A percentile compares a stretch with the other conserved stretches of the same genome.
Conservation (phyloP, 2,888 invertebrate genomes). For the Syritta pipiens region DNA sequence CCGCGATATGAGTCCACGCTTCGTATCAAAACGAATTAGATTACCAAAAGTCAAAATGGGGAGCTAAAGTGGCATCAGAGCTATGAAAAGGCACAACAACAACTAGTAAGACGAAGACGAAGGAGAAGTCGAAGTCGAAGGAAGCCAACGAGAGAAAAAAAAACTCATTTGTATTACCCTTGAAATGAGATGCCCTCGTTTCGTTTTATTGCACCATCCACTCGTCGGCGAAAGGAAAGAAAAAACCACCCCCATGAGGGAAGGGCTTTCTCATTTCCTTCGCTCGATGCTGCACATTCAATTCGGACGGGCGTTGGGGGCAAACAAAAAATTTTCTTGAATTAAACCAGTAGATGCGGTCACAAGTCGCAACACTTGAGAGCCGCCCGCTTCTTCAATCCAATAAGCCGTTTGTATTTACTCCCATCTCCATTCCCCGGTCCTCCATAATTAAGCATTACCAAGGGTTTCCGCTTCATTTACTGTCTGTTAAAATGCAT, state of each 20-base stretch:
- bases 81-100: constrained; percentile 5
- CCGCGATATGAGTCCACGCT: constrained; percentile 27
- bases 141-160: constrained; percentile 6
- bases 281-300: constrained; percentile 35
- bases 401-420: constrained; percentile 44
- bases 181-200: constrained; percentile 59
- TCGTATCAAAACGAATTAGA: constrained; percentile 60
- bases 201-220: constrained; percentile 50
- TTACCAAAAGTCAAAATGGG: constrained; percentile 60
- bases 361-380: constrained; percentile 58
- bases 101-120: neutral
- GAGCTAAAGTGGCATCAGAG: constrained; percentile 40
- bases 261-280: constrained; percentile 23
- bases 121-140: neutral
- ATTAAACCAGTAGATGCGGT: too few relatives aligned
- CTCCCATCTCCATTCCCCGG: constrained; percentile 24
- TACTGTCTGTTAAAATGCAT: constrained; percentile 40
- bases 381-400: constrained; percentile 38
- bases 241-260: constrained; percentile 13
- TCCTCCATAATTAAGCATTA: constrained; percentile 48
- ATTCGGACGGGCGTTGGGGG: too few relatives aligned
- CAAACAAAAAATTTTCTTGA: too few relatives aligned
- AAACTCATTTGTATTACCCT: constrained; percentile 56
- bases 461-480: constrained; percentile 41
- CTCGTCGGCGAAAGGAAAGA: constrained; percentile 1